A percentile compares a stretch with the other conserved stretches of the same genome.
Conservation (phyloP, 2,888 invertebrate species). For the Cheilosia scutellata region DNA sequence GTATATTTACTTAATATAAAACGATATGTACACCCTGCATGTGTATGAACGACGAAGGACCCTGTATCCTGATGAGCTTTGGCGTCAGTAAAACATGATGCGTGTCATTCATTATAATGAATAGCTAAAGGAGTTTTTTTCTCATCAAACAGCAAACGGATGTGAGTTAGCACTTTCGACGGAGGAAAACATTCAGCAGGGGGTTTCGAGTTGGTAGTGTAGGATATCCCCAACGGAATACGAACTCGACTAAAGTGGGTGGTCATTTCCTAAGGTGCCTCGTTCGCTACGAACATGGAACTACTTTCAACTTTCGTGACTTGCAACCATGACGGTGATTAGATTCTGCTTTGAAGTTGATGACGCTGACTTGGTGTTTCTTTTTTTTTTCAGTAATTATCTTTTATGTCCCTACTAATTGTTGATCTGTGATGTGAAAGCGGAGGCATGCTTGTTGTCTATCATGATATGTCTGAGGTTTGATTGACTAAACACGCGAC, state of each 20-base stretch:
- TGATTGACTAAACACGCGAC: too few species aligned
- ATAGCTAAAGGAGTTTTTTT: conserved; percentile 1
- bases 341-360: conserved; percentile 10
- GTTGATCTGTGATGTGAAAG: background rate
- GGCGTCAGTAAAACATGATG: conserved; percentile 5
- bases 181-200: background rate
- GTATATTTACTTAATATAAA: conserved; percentile 15
- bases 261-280: conserved; percentile 15
- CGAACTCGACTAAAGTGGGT: conserved; percentile 23
- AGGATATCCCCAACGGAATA: conserved; percentile 11
- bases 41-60: background rate
- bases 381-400: conserved; percentile 20
- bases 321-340: conserved; percentile 31
- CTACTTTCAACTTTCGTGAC: conserved; percentile 39
- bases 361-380: conserved; percentile 27
- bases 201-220: background rate
- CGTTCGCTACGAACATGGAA: background rate
- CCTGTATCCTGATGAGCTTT: background rate
- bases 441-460: background rate
- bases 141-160: conserved; percentile 25
- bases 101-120: conserved; percentile 45
- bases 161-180: conserved; percentile 36
- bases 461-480: too few species aligned
- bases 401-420: background rate
- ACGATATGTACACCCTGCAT: background rate